Base-by-base conservation (phyloP, 2,888 invertebrate genomes). In the Eubasilissa splendida region DNA sequence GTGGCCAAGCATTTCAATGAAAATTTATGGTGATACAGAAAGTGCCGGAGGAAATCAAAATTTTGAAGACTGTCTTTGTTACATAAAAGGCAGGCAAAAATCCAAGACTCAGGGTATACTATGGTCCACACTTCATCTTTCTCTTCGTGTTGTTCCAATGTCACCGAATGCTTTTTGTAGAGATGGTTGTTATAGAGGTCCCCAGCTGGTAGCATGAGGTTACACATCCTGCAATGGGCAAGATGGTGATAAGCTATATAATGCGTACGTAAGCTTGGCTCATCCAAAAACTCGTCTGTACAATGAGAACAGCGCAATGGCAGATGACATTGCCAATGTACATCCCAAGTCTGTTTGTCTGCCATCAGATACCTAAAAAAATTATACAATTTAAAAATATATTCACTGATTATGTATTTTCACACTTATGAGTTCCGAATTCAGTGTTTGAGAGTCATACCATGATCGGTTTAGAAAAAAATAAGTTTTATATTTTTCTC, bases 281-380 rank as follows among this genome's bases (percentile, higher is more conserved):
- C 89, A 2, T 86, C 86, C 10, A 86, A 84, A 81, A 89, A 90
- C 66, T 86, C 88, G 68, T 88, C 86, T 8, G 86, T 84, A 84
- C 90, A 91, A 83, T 90, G 91, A 0, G 91, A 90, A 83, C 90
- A 90, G 0, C 88, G 87, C 90, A 90, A 89, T 0, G 90, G 91
- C 12, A 86, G 86, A 78, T 91, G 90, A 82, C 88, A 90, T 73
- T 87, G 86, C n/a, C 86, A 76, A 83, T 91, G 90, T 1, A 85
- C 85, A 52, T 81, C 83, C 90, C 90, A 90, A 2, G 87, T 82
- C 80, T 88, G 87, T 85, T 89, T 86, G 59, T 89, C 88, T 58
- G 87, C 85, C 14, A 90, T 88, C 86, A 90, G 89, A 84, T 91
- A 91, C 84, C 90, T 91, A 89, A 88, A 79, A 14, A 56, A 42